Percentiles rank a stretch among this genome's conserved stretches.
These are phyloP conservation scores for Stegana nigrithorax DNA, from an alignment of 2,888 invertebrate genomes.

Conservation along the genomic window DNA sequence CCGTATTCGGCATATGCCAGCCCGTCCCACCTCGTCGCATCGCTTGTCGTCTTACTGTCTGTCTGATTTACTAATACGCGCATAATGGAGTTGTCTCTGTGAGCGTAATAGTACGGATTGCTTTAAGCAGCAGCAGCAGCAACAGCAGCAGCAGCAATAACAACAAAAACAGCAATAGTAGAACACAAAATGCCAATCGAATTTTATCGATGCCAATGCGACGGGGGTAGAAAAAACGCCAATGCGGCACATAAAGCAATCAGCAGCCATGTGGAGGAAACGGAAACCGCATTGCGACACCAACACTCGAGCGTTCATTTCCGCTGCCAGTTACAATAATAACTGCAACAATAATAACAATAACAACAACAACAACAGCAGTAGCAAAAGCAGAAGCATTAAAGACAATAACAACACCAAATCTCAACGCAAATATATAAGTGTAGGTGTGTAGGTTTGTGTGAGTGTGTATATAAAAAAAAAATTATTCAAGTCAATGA, in stretches of 20 bases:
- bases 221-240: too few relatives aligned
- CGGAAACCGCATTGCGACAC: conserved; percentile 3
- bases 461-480: conserved; percentile 45
- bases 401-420: not conserved
- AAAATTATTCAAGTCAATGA: conserved; percentile 60
- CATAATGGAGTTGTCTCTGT: conserved; percentile 51
- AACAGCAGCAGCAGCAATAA: too few relatives aligned
- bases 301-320: not conserved
- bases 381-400: not conserved
- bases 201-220: too few relatives aligned
- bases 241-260: too few relatives aligned
- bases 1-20: not conserved
- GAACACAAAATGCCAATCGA: not conserved
- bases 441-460: not conserved
- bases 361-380: not conserved
- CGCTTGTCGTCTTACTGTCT: conserved; percentile 4
- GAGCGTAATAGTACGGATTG: too few relatives aligned
- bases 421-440: not conserved
- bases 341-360: not conserved
- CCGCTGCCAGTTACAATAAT: not conserved
- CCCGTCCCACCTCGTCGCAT: not conserved
- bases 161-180: not conserved
- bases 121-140: too few relatives aligned
- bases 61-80: conserved; percentile 47
- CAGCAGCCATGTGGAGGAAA: not conserved